phyloP scores from a whole-genome alignment of 2,888 invertebrate genomes.

The Myopa tessellatipennis region DNA sequence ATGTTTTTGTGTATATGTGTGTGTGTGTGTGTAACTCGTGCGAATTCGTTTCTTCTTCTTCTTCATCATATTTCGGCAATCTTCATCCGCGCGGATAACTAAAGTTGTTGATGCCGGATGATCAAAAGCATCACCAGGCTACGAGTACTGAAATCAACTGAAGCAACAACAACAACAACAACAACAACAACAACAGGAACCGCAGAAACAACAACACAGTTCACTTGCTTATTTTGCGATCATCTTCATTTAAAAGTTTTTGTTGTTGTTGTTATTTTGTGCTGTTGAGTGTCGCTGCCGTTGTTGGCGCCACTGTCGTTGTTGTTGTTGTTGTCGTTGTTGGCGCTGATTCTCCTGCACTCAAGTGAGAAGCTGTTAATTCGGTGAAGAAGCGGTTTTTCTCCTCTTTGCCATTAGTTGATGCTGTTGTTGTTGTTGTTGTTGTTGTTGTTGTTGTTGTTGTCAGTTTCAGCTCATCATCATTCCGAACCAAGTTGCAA shows the following conservation, averaged over 20 bases:
- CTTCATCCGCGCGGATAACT: no score
- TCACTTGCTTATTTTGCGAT: no score
- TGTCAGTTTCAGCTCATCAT: not conserved
- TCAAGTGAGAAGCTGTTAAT: not conserved
- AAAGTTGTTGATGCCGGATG: no score
- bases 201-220: no score
- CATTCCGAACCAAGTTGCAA: slow-evolving; percentile 5
- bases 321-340: not conserved
- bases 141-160: no score
- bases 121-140: no score
- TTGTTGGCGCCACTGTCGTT: not conserved
- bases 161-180: not conserved
- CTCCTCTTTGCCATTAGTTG: not conserved
- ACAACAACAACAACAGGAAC: no score
- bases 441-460: not conserved
- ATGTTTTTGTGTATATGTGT: no score
- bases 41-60: not conserved
- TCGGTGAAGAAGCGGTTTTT: not conserved
- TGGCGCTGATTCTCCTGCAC: not conserved
- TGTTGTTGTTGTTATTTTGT: not conserved
- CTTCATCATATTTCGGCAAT: not conserved
- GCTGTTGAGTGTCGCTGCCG: not conserved
- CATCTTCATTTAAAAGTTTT: slow-evolving; percentile 33
- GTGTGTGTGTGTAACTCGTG: not conserved
- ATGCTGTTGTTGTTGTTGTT: not conserved